Evolutionary conservation across 2,113 vertebrate species (phyloP), one percentile per base, ranked within the genome.

Genomic region (Tylochromis polylepis): DNA sequence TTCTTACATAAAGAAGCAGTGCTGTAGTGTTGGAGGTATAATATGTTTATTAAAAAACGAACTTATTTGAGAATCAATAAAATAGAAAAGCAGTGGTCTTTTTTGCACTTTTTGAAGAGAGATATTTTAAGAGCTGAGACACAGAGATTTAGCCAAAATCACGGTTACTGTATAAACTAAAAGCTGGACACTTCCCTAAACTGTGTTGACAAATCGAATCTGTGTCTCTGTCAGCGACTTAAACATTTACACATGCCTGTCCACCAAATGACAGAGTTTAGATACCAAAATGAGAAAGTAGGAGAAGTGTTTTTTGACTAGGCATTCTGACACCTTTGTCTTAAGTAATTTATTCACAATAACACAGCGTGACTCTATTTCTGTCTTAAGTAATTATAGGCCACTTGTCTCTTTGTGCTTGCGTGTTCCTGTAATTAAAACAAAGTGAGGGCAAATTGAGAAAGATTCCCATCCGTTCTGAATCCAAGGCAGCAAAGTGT

Each of bases 341-440:
- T 84, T 41, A 70, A 92, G 78, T 88, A 87, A 90, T 91, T 82
- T 55, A 20, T 84, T 91, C 79, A 80, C 72, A 89, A 87, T 49
- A 87, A 92, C 88, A 92, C 88, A 88, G 81, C 67, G 59, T 20
- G 24, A 79, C 81, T 89, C 87, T 87, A 89, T 91, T 92, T 93
- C 67, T 81, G 85, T 43, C 87, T 41, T 3, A 8, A 56, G 88
- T 93, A 94, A 95, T 94, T 89, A 94, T 15, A 95, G 92, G 87
- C 79, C 59, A 57, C 60, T 67, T 41, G 14, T 77, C 55, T 78
- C 83, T 85, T 59, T 70, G 83, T 20, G 11, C 62, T 60, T 9
- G 70, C 9, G 2, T 82, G 75, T 31, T 87, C 75, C 81, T 93
- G 31, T 95, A 94, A 95, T 95, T 94, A 93, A 85, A 87, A 88